Base-by-base conservation (phyloP, 2,797 vertebrate species). In the Gymnothorax reevesii region DNA sequence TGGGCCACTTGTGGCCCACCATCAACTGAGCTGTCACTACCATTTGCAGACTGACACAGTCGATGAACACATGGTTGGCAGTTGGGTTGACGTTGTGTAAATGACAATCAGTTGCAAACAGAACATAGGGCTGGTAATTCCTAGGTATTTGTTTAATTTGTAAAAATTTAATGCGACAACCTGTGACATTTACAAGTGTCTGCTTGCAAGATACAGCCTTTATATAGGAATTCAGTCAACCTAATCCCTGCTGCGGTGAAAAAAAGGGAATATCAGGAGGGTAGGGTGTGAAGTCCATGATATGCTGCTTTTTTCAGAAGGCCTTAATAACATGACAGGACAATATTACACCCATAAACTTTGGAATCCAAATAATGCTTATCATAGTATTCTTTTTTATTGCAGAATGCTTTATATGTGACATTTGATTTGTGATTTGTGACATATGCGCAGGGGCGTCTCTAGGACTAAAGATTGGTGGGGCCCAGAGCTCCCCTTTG, bases 291-390 rank as follows among this genome's bases (percentile, higher is more conserved):
- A 79, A 54, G 4, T 4, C 75, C 75, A 42, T 42, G 42, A 79
- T 79, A 49, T 79, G 75, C 75, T 54, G 15, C 33, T 79, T 15
- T 79, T 79, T 79, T 20, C 75, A 79, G 54, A 79, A 54, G 75
- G 49, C 75, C 54, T 20, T 17, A 79, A 20, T 17, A 79, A 7
- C 42, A 20, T 54, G 20, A 8, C 1, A 8, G 75, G 75, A 2
- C 42, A 4, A 54, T 2, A 79, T 6, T 79, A 20, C 75, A 79
- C 5, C 75, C 75, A 79, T 54, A 79, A 54, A 79, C 75, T 17
- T 54, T 15, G 15, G 75, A 49, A 79, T 15, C 42, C 20, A 54
- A 54, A 79, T 42, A 79, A 79, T 79, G 75, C 54, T 79, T 79
- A 79, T 79, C 52, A 20, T 54, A 54, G 54, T 79, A 49, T 75